phyloP scores from a whole-genome alignment of 2,113 vertebrate species.

The Xyrauchen texanus region DNA sequence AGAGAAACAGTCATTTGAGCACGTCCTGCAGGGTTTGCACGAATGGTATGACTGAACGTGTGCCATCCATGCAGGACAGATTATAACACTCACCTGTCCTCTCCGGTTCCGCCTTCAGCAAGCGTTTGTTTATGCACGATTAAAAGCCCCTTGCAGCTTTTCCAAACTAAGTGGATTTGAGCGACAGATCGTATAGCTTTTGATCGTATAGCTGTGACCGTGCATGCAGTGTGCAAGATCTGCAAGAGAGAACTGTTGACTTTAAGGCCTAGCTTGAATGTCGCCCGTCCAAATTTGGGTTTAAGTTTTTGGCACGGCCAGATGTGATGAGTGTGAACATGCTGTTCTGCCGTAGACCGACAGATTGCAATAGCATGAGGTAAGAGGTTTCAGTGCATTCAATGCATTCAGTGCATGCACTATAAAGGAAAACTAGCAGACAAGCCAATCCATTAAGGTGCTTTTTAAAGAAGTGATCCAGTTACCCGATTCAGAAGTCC shows the following conservation, averaged over 20 bases:
- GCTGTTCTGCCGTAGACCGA: constrained; percentile 21
- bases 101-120: no score
- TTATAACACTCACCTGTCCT: constrained; percentile 5
- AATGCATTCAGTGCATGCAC: constrained; percentile 57
- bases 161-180: constrained; percentile 45
- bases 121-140: constrained; percentile 2
- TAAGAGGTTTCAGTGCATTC: not conserved
- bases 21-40: not conserved
- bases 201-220: not conserved
- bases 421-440: constrained; percentile 65
- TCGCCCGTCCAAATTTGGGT: constrained; percentile 46
- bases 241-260: constrained; percentile 7
- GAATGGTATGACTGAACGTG: constrained; percentile 1
- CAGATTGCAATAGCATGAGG: not conserved
- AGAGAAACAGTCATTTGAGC: not conserved
- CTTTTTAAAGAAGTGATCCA: constrained; percentile 83
- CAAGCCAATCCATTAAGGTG: constrained; percentile 79
- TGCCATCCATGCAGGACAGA: constrained; percentile 2
- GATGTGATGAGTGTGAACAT: constrained; percentile 54
- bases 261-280: constrained; percentile 20
- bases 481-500: constrained; percentile 79
- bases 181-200: constrained; percentile 37
- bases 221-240: not conserved
- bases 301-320: constrained; percentile 50
- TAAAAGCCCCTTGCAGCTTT: constrained; percentile 7